phyloP scores from a whole-genome alignment of 2,113 vertebrate species.

The Bufo bufo region DNA sequence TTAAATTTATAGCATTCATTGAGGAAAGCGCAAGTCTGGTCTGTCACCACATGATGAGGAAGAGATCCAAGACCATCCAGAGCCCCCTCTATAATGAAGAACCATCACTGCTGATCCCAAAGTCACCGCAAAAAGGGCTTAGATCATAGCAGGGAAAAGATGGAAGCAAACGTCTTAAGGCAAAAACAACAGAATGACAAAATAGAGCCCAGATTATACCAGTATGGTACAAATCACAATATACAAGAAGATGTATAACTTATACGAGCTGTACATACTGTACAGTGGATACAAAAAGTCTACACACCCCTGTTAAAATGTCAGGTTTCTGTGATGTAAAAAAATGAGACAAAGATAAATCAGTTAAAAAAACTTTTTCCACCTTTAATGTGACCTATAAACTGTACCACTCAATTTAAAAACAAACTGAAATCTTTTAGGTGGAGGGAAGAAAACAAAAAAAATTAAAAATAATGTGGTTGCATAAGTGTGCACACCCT shows the following conservation, averaged over 20 bases:
- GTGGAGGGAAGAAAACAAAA: too few species aligned
- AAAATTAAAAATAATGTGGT: too few species aligned
- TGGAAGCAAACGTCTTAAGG: neutral
- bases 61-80: neutral
- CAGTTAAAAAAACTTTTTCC: too few species aligned
- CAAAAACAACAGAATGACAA: neutral
- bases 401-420: too few species aligned
- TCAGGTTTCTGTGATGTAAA: too few species aligned
- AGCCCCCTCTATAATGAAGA: conserved; percentile 19
- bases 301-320: neutral
- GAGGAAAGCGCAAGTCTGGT: conserved; percentile 3
- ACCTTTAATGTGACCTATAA: too few species aligned
- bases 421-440: too few species aligned
- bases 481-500: too few species aligned
- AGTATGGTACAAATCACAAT: too few species aligned
- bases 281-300: neutral
- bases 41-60: conserved; percentile 21
- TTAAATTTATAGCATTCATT: conserved; percentile 20
- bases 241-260: neutral
- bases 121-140: neutral
- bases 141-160: neutral
- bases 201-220: neutral
- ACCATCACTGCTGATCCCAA: neutral
- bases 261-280: neutral
- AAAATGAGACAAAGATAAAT: too few species aligned